A percentile compares a stretch with the other conserved stretches of the same genome.
phyloP scores from a whole-genome alignment of 2,797 vertebrate genomes.

The Epinephelus coioides region DNA sequence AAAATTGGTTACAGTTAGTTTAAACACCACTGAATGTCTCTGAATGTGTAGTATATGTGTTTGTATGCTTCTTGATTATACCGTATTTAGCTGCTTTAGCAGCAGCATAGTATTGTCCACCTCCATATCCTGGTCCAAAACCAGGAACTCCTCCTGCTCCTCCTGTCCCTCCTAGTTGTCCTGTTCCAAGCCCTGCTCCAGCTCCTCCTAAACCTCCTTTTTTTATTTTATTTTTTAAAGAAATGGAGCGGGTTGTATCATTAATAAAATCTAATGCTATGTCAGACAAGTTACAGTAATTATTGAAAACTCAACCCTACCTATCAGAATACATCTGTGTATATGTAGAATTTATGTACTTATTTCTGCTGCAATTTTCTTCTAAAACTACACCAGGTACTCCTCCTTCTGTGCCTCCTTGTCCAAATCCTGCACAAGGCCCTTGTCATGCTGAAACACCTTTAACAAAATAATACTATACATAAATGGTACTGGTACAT shows the following conservation, averaged over 20 bases:
- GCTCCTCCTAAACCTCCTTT: conserved; percentile 24
- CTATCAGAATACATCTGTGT: neutral
- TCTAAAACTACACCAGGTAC: too few relatives aligned
- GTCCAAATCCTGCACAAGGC: neutral
- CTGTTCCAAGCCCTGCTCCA: conserved; percentile 22
- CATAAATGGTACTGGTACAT: neutral
- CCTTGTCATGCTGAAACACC: neutral
- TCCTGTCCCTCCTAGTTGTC: neutral
- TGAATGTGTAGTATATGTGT: too few relatives aligned
- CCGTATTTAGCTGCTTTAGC: conserved; percentile 69
- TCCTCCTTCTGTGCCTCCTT: neutral
- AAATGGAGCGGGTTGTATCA: too few relatives aligned
- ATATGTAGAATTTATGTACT: neutral
- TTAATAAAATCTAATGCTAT: neutral
- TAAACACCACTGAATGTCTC: too few relatives aligned
- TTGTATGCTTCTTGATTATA: too few relatives aligned
- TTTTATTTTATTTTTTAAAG: too few relatives aligned
- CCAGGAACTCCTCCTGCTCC: conserved; percentile 35
- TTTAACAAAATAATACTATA: neutral
- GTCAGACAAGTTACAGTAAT: neutral
- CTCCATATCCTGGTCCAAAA: conserved; percentile 29
- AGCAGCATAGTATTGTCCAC: conserved; percentile 59
- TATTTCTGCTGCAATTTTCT: neutral
- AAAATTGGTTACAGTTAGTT: too few relatives aligned
- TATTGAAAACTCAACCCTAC: neutral